These are phyloP conservation scores for Xiphorhynchus erythropygius DNA, from an alignment of 2,797 vertebrate genomes.

Conservation along the genomic window DNA sequence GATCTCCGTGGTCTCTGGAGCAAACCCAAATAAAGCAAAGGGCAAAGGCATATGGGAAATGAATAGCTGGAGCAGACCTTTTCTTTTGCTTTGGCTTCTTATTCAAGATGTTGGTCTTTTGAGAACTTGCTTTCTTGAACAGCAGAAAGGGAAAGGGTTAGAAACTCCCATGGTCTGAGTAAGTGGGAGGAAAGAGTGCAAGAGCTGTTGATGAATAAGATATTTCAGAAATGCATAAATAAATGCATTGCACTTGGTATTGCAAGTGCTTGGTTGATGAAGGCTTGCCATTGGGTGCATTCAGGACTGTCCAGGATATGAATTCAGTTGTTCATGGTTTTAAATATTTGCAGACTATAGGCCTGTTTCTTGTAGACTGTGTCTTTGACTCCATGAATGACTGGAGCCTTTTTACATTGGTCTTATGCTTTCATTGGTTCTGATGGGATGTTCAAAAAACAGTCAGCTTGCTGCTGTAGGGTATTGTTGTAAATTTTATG, in stretches of 20 bases:
- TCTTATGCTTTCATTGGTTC: not conserved
- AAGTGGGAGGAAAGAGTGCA: not conserved
- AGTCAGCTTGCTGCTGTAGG: not conserved
- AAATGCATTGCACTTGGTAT: not conserved
- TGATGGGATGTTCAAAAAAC: not conserved
- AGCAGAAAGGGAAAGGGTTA: not conserved
- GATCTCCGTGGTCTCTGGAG: conserved; percentile 3
- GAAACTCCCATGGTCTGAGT: not conserved
- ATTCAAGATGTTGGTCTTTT: not conserved
- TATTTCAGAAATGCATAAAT: not conserved
- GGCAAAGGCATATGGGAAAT: not conserved
- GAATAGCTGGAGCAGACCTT: not conserved
- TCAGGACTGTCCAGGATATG: not conserved
- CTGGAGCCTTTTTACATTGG: not conserved
- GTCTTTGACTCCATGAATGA: not conserved
- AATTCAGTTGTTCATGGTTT: not conserved
- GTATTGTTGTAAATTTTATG: not conserved
- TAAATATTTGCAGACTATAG: not conserved
- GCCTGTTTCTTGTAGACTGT: not conserved
- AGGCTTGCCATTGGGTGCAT: not conserved
- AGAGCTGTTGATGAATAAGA: not conserved
- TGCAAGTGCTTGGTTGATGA: not conserved
- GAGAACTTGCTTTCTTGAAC: not conserved
- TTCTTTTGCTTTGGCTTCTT: not conserved
- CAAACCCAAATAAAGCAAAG: not conserved